phyloP scores from a whole-genome alignment of 1,140 invertebrate species.

The Drosophila nigromelanica region DNA sequence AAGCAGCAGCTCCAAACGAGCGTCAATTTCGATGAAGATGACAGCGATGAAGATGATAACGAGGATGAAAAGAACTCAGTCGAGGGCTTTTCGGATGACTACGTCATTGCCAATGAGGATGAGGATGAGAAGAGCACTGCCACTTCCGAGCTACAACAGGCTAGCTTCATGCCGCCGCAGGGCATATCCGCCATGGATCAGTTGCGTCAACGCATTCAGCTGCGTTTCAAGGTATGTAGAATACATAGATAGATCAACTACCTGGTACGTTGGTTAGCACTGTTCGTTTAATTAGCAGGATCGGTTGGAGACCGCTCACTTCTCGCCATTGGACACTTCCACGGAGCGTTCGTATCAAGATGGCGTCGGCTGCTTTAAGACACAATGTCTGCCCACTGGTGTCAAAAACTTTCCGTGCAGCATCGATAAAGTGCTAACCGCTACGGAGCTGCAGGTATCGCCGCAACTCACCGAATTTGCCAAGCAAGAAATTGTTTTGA shows the following conservation, averaged over 20 bases:
- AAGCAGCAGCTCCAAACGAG: conserved; percentile 6
- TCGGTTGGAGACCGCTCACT: conserved; percentile 23
- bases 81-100: background rate
- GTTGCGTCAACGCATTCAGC: conserved; percentile 32
- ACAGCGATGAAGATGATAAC: background rate
- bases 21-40: conserved; percentile 5
- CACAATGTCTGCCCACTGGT: conserved; percentile 57
- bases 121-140: background rate
- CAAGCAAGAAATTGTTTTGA: conserved; percentile 54
- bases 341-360: conserved; percentile 51
- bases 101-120: conserved; percentile 4
- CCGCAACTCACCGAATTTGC: conserved; percentile 62
- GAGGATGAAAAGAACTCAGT: background rate
- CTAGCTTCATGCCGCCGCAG: background rate
- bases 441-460: conserved; percentile 62
- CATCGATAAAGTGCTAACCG: conserved; percentile 51
- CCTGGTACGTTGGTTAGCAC: background rate
- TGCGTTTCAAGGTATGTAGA: conserved; percentile 46
- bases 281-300: conserved; percentile 23
- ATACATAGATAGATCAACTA: background rate
- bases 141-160: background rate
- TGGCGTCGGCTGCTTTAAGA: conserved; percentile 48
- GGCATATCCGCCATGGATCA: conserved; percentile 16
- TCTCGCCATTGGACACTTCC: conserved; percentile 64
- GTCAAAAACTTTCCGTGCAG: conserved; percentile 60